Base-by-base conservation (phyloP, 2,113 vertebrate genomes). In the Ageneiosus marmoratus region DNA sequence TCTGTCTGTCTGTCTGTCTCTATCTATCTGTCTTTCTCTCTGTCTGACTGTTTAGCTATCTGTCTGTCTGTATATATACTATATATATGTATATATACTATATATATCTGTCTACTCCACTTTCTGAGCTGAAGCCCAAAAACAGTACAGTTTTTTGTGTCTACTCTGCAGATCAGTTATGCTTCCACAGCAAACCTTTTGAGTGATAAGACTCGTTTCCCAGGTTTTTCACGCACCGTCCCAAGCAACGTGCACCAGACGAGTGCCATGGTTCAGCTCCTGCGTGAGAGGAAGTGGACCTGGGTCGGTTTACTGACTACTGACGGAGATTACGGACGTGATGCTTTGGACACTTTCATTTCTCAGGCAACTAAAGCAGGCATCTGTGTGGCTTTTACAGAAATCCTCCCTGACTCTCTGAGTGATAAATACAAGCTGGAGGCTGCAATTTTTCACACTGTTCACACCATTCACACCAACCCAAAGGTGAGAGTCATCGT, bases 181-280 rank as follows among this genome's bases (percentile, higher is more conserved):
- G 90, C 94, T n/a, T 95, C 97, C 77, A 95, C 96, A 7, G 95
- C 96, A 78, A 91, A 93, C 88, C 95, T 95, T 85, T 91, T 98
- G 79, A 97, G 96, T 89, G 96, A 97, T 89, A 97, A 97, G 92
- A 90, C 83, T 67, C 92, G 93, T 46, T 98, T 97, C 86, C 96
- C 96, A 80, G 93, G 94, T 84, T 97, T 98, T 91, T 90, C 97
- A 88, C 92, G 95, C 79, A 98, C 96, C 4, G 90, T 97, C 32
- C 96, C 97, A 13, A 96, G 93, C 74, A 96, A 97, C 76, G 81
- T 90, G 77, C 91, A 96, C 80, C 96, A 97, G 90, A 97, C 95
- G 1, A 93, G 90, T 86, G 96, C 95, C 84, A 97, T 98, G 95
- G 92, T 90, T 29, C 93, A 79, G 67, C 90, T 98, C 81, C 94